Base-by-base conservation (phyloP, 2,888 invertebrate species). In the Heliconius charithonia region DNA sequence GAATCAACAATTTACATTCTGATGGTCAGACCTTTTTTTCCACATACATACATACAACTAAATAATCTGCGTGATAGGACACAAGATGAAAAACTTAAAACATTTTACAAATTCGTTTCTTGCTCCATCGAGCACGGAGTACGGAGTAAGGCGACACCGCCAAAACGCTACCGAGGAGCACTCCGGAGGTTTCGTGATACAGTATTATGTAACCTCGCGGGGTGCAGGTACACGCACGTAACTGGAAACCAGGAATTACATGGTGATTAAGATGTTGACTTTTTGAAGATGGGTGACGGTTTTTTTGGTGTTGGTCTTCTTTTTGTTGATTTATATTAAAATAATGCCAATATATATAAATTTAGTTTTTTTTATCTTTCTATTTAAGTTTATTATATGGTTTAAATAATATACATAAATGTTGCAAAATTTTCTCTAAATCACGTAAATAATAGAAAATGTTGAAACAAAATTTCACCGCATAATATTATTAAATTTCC, bases 101-200 rank as follows among this genome's bases (percentile, higher is more conserved):
- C 72, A 16, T 59, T 69, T 77, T 81, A 78, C 78, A 76, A 80
- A 80, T 77, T 80, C 56, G 76, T 75, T 76, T 59, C 72, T 32
- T 63, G 82, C 80, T 45, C 79, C 78, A 79, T 77, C 81, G 82
- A 80, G 77, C 84, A 77, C 82, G 79, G 81, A 81, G 83, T 81
- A 82, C 81, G 86, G 86, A 73, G 92, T 81, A 90, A 94, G 88
- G 82, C 81, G 90, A 94, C 90, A 93, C 93, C 93, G 87, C 89
- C 91, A 87, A 91, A 93, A 92, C 86, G 93, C 94, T 95, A 95
- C 94, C 90, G 93, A 87, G 86, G 83, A 86, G 93, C 94, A 94
- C 91, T 93, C 91, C 85, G 88, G 90, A 86, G 94, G 94, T 93
- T 95, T 95, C 87, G 83, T 80, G 83, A 80, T 81, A 81, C 82